Percentiles rank a stretch among this genome's conserved stretches.
These are phyloP conservation scores for Nematopogon swammerdamellus DNA, from an alignment of 2,888 invertebrate species.

Conservation along the genomic window DNA sequence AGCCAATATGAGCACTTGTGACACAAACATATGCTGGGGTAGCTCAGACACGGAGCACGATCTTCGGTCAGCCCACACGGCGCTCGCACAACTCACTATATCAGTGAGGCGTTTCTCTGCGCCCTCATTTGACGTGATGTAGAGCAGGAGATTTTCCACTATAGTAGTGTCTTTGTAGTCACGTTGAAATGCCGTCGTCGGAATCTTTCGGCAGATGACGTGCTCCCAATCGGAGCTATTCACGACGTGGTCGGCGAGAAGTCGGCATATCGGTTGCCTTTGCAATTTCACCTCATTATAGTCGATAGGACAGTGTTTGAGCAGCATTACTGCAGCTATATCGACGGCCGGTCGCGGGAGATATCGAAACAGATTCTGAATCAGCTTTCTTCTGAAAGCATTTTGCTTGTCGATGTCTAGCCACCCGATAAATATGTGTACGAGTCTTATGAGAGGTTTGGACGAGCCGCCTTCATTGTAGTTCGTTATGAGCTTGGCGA, in stretches of 20 bases:
- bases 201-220: conserved; percentile 60
- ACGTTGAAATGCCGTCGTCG: conserved; percentile 45
- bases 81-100: conserved; percentile 53
- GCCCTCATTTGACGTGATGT: conserved; percentile 43
- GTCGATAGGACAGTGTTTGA: conserved; percentile 49
- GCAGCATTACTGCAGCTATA: conserved; percentile 48
- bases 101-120: conserved; percentile 24
- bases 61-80: conserved; percentile 67
- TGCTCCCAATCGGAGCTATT: conserved; percentile 63
- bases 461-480: conserved; percentile 46
- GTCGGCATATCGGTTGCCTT: conserved; percentile 33
- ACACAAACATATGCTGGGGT: conserved; percentile 68
- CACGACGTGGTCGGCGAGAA: conserved; percentile 51
- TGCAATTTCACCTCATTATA: conserved; percentile 23
- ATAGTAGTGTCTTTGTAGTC: conserved; percentile 42
- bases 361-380: conserved; percentile 49
- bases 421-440: conserved; percentile 55
- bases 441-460: conserved; percentile 43
- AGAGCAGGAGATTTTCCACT: conserved; percentile 60
- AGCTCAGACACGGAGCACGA: conserved; percentile 60
- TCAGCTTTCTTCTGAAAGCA: conserved; percentile 34
- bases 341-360: conserved; percentile 61
- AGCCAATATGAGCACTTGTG: conserved; percentile 61
- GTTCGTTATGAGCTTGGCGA: conserved; percentile 60
- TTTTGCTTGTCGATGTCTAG: conserved; percentile 25